Conservation (phyloP, 2,797 vertebrate species). For the Malacoraja senta region DNA sequence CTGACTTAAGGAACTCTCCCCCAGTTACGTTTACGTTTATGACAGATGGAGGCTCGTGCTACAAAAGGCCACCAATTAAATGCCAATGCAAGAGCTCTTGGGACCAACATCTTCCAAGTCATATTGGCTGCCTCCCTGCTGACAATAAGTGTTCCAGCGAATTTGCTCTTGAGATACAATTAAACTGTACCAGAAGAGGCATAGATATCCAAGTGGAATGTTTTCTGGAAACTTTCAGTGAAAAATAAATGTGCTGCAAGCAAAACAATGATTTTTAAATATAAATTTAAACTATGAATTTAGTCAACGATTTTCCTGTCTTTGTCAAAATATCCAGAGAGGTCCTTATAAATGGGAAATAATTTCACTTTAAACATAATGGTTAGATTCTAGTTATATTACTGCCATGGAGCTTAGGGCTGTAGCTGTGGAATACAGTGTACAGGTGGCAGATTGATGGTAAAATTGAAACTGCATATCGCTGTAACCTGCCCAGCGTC, state of each 20-base stretch:
- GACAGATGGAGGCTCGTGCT: neutral
- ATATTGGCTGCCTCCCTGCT: neutral
- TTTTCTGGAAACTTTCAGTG: neutral
- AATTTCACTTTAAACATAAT: neutral
- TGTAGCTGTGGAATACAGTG: neutral
- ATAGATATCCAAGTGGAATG: neutral
- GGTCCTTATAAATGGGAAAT: neutral
- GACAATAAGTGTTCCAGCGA: too few relatives aligned
- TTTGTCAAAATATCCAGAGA: neutral
- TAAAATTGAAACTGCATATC: neutral
- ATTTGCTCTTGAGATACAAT: neutral
- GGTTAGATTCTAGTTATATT: neutral
- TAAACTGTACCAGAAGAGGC: neutral
- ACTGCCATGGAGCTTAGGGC: neutral
- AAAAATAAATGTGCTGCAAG: neutral
- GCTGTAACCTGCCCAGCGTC: neutral
- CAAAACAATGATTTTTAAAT: neutral
- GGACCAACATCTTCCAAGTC: neutral
- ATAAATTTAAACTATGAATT: too few relatives aligned
- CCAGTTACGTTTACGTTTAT: neutral
- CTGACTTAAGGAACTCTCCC: neutral
- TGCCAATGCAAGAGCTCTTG: neutral
- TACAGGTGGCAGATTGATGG: neutral
- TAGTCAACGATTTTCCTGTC: neutral
- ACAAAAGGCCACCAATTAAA: neutral